These are phyloP conservation scores for Darwinula stevensoni DNA, from an alignment of 2,888 invertebrate genomes.

Conservation along the genomic window DNA sequence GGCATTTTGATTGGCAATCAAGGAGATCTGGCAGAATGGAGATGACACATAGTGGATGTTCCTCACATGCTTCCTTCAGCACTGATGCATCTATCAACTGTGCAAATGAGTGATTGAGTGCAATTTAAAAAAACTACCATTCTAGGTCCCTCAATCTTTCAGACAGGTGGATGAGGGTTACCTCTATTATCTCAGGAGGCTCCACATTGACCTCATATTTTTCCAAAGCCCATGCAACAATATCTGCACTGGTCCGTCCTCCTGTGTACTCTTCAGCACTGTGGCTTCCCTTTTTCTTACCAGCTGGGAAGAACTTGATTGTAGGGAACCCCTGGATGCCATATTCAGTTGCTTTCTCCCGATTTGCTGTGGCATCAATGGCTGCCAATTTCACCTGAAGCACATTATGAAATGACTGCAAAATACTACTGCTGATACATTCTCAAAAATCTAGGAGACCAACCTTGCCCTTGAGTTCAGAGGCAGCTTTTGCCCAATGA, in stretches of 20 bases:
- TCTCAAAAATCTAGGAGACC: too few relatives aligned
- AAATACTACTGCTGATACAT: conserved; percentile 3
- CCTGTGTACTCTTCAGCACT: conserved; percentile 54
- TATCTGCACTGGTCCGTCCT: conserved; percentile 62
- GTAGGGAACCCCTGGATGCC: conserved; percentile 82
- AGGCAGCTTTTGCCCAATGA: conserved; percentile 82
- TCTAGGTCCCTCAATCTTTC: too few relatives aligned
- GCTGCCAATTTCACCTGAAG: conserved; percentile 65
- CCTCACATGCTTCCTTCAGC: conserved; percentile 45
- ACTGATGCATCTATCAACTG: conserved; percentile 19
- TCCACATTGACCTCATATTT: conserved; percentile 64
- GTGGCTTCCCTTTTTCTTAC: conserved; percentile 14
- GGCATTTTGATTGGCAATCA: conserved; percentile 75
- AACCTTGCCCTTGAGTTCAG: conserved; percentile 76
- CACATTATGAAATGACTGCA: too few relatives aligned
- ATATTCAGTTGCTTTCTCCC: conserved; percentile 45
- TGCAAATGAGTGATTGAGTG: too few relatives aligned
- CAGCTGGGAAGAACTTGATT: conserved; percentile 65
- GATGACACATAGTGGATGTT: conserved; percentile 66
- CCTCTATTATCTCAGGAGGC: conserved; percentile 59
- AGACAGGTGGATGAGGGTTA: too few relatives aligned
- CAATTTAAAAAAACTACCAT: too few relatives aligned
- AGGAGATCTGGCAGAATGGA: conserved; percentile 77
- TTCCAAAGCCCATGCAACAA: conserved; percentile 62
- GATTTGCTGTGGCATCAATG: conserved; percentile 77